Percentiles rank a stretch among this genome's conserved stretches.
phyloP scores from a whole-genome alignment of 2,888 invertebrate species.

The Epinotia bilunana region DNA sequence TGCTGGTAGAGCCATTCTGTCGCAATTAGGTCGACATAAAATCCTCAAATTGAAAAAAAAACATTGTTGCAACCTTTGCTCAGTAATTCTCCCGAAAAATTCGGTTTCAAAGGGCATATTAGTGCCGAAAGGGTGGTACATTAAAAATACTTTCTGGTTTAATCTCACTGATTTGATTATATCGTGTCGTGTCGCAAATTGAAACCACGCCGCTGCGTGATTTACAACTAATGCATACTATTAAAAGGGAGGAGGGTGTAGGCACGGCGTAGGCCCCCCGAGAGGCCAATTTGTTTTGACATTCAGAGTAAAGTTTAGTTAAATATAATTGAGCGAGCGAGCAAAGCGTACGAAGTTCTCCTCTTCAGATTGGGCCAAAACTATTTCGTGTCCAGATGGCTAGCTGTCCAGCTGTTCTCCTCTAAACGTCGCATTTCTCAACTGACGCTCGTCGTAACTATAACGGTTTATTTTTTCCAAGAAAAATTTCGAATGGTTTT shows the following conservation, averaged over 20 bases:
- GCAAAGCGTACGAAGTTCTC: too few relatives aligned
- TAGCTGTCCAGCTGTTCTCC: too few relatives aligned
- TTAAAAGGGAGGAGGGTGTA: background rate
- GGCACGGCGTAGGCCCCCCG: background rate
- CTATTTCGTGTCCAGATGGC: too few relatives aligned
- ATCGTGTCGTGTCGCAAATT: constrained; percentile 9
- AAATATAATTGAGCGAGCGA: background rate
- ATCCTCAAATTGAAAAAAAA: too few relatives aligned
- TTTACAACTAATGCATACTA: constrained; percentile 22
- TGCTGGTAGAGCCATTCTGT: too few relatives aligned
- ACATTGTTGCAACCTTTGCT: too few relatives aligned
- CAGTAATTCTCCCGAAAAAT: background rate
- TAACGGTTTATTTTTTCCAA: too few relatives aligned
- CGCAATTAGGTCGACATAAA: too few relatives aligned
- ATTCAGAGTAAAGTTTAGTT: background rate
- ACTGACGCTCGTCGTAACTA: too few relatives aligned
- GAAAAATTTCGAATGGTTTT: too few relatives aligned
- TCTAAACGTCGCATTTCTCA: too few relatives aligned
- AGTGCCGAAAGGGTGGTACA: background rate
- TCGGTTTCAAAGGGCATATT: background rate
- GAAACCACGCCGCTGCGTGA: constrained; percentile 17
- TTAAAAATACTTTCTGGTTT: constrained; percentile 20
- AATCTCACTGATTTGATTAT: constrained; percentile 22
- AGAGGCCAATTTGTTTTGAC: background rate
- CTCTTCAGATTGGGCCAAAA: too few relatives aligned